Evolutionary conservation across 2,888 invertebrate genomes (phyloP).

Genomic region (Tuberolachnus salignus): DNA sequence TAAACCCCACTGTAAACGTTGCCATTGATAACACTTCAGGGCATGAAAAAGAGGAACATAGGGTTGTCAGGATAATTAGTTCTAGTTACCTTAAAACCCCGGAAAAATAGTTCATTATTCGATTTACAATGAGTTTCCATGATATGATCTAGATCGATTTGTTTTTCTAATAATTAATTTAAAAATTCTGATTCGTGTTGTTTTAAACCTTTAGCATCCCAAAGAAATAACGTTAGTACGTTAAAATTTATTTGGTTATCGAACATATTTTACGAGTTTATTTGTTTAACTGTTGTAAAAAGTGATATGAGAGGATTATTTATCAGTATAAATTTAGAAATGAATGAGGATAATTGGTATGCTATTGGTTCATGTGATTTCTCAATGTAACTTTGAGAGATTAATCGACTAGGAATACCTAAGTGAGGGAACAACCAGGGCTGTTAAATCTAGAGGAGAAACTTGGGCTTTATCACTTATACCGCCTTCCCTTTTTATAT

Average conservation of each 20-base stretch:
- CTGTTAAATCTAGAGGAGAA: not conserved
- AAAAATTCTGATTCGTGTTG: not conserved
- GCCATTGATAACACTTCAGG: too few species aligned
- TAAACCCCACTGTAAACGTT: too few species aligned
- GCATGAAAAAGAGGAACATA: too few species aligned
- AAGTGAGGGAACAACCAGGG: not conserved
- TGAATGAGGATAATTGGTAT: not conserved
- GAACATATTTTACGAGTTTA: slow-evolving; percentile 7
- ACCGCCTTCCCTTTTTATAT: not conserved
- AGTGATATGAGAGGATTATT: not conserved
- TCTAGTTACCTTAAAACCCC: not conserved
- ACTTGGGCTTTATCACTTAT: not conserved
- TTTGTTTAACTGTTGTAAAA: not conserved
- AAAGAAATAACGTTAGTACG: not conserved
- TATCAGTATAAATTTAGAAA: slow-evolving; percentile 16
- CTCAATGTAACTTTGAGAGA: not conserved
- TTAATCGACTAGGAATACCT: not conserved
- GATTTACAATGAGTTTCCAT: not conserved
- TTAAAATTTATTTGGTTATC: not conserved
- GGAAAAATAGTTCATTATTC: too few species aligned
- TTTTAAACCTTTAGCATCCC: not conserved
- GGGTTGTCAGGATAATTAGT: slow-evolving; percentile 3
- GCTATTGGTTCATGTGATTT: not conserved
- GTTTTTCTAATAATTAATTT: slow-evolving; percentile 2
- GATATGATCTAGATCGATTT: not conserved